phyloP scores from a whole-genome alignment of 2,113 vertebrate species.

The Cyprinodon tularosa region DNA sequence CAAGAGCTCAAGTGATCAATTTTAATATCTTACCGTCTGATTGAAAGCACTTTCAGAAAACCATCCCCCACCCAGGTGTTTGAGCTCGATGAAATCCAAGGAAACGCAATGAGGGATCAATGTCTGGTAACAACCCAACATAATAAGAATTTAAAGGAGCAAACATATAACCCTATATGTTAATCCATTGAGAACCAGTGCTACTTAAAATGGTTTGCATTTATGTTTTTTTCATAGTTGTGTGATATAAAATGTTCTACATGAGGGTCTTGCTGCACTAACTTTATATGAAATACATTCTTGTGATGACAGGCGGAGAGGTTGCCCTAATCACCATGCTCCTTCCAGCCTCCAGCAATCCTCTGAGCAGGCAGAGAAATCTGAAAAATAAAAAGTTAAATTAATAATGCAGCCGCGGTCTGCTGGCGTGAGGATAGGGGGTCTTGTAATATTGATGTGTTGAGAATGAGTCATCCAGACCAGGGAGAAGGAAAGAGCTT shows the following conservation, averaged over 20 bases:
- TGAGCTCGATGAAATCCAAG: not conserved
- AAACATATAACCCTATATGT: not conserved
- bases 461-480: constrained; percentile 68
- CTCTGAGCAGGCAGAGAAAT: constrained; percentile 47
- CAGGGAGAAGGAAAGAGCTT: constrained; percentile 25
- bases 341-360: constrained; percentile 9
- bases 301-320: not conserved
- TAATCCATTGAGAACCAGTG: not conserved
- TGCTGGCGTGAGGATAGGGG: constrained; percentile 47
- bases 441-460: constrained; percentile 79
- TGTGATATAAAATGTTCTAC: not conserved
- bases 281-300: constrained; percentile 5
- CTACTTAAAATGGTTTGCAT: not conserved
- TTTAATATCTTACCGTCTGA: not conserved
- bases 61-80: not conserved
- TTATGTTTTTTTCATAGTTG: not conserved
- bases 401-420: constrained; percentile 73
- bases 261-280: not conserved
- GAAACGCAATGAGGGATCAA: constrained; percentile 27
- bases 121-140: constrained; percentile 20
- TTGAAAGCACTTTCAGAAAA: constrained; percentile 2
- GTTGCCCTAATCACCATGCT: not conserved
- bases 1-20: constrained; percentile 14
- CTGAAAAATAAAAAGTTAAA: constrained; percentile 76
- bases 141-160: not conserved